Base-by-base conservation (phyloP, 2,113 vertebrate genomes). In the Zeus faber region DNA sequence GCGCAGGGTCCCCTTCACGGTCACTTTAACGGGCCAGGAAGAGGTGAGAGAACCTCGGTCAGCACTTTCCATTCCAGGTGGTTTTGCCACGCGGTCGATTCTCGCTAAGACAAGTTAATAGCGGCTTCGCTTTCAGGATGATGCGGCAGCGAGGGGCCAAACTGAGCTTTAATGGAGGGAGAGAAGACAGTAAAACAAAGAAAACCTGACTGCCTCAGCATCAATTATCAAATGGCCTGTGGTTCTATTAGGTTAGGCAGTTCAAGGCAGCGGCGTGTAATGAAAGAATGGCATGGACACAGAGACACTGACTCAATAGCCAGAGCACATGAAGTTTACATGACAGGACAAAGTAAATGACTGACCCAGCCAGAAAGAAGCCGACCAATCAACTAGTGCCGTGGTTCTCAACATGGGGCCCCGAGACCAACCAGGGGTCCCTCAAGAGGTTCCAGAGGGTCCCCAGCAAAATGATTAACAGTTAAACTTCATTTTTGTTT, bases 21-120 rank as follows among this genome's bases (percentile, higher is more conserved):
- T n/a, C n/a, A n/a, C n/a, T n/a, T n/a, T n/a, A n/a, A n/a, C n/a
- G n/a, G n/a, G n/a, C n/a, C 33, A n/a, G 33, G 27, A n/a, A 37
- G 33, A 37, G n/a, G 13, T 9, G 33, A 8, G 31, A 2, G 31
- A 3, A 8, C 6, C 31, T 29, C 29, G 37, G 70, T 86, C 83
- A 85, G 83, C 85, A 85, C 54, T 70, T 78, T 84, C 74, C 78
- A 81, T 73, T 87, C 74, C 73, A 77, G 68, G 76, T 82, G 37
- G 57, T 62, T 55, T 49, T 64, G 27, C 54, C 48, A 49, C 33
- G 49, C 49, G 25, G 50, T 48, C 9, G 39, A 49, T 60, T 60
- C 66, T 55, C 26, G 0, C 67, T 74, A 54, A 77, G 72, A 74
- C 49, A 63, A 10, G 37, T 81, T 76, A 72, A 84, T 74, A 73